These are phyloP conservation scores for Ceratina australensis DNA, from an alignment of 1,140 invertebrate species.

Conservation along the genomic window DNA sequence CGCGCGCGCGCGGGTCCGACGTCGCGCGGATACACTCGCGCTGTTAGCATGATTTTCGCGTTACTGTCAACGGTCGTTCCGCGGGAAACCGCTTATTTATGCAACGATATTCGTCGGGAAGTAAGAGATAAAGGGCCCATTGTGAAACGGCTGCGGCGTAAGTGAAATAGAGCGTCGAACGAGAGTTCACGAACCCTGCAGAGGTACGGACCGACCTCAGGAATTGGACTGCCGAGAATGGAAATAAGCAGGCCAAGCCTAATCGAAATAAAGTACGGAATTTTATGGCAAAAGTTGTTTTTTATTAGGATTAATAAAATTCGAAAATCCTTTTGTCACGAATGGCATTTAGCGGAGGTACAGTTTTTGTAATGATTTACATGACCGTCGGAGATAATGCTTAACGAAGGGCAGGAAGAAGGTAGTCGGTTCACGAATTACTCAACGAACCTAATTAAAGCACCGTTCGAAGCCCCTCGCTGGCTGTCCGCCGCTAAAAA, in stretches of 20 bases:
- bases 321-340: too few relatives aligned
- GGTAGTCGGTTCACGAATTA: background rate
- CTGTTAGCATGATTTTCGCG: constrained; percentile 58
- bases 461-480: background rate
- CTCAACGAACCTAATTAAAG: constrained; percentile 32
- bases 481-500: constrained; percentile 7
- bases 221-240: background rate
- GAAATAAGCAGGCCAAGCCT: background rate
- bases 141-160: constrained; percentile 1
- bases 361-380: background rate
- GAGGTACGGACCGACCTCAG: background rate
- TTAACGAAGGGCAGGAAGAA: background rate
- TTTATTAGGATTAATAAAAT: too few relatives aligned
- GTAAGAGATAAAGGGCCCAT: constrained; percentile 37
- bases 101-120: constrained; percentile 29
- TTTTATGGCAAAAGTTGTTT: background rate
- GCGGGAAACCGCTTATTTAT: constrained; percentile 50
- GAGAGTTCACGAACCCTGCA: constrained; percentile 13
- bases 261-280: background rate
- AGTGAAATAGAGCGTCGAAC: constrained; percentile 31
- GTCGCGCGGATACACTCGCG: background rate
- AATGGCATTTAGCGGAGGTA: too few relatives aligned
- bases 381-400: too few relatives aligned
- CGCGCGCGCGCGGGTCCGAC: background rate
- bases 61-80: constrained; percentile 50